Evolutionary conservation across 2,797 vertebrate species (phyloP).

Genomic region (Pseudomugil gertrudae): DNA sequence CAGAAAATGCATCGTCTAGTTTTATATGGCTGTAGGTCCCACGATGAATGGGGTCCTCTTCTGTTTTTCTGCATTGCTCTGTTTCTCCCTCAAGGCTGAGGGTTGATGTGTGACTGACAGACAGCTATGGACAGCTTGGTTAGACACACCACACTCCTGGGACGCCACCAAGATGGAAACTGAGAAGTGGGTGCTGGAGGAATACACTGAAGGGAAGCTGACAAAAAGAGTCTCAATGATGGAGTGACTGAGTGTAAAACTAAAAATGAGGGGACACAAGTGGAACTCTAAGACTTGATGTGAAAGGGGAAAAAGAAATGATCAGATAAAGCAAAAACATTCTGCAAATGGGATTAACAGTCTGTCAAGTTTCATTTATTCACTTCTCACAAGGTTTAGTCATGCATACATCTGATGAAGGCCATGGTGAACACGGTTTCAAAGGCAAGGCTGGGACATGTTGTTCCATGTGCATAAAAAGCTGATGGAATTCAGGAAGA

Average conservation of each 20-base stretch:
- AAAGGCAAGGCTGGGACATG: neutral
- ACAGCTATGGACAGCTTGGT: constrained; percentile 75
- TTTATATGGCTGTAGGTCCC: constrained; percentile 14
- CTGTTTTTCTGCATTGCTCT: constrained; percentile 32
- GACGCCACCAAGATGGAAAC: constrained; percentile 59
- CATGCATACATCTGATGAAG: constrained; percentile 22
- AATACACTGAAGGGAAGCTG: constrained; percentile 33
- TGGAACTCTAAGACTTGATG: neutral
- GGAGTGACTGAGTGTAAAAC: constrained; percentile 1
- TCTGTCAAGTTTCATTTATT: constrained; percentile 30
- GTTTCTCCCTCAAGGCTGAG: constrained; percentile 54
- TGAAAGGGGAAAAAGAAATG: constrained; percentile 10
- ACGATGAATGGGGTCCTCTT: constrained; percentile 16
- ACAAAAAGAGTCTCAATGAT: constrained; percentile 30
- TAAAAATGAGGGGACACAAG: constrained; percentile 4
- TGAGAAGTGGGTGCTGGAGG: constrained; percentile 24
- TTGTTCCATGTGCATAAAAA: constrained; percentile 11
- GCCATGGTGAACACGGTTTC: constrained; percentile 37
- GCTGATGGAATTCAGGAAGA: constrained; percentile 14
- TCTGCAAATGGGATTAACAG: constrained; percentile 27
- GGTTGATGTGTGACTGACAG: constrained; percentile 76
- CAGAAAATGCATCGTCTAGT: neutral
- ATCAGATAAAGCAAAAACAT: constrained; percentile 8
- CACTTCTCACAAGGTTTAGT: constrained; percentile 2
- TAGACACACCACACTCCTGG: constrained; percentile 72